Base-by-base conservation (phyloP, 2,888 invertebrate species). In the Drosophila subquinaria region DNA sequence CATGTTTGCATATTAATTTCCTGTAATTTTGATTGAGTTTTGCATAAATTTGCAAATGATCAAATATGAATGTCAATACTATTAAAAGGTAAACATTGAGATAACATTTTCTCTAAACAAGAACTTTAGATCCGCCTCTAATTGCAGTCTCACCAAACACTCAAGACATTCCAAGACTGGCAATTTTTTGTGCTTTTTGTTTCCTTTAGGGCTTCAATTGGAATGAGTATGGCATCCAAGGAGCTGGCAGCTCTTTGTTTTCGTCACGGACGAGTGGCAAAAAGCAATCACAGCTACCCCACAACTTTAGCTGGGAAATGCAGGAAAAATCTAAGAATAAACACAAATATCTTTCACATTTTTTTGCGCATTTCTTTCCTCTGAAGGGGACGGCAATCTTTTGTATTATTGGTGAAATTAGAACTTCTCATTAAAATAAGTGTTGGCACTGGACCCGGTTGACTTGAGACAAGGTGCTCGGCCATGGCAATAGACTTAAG, bases 361-460 rank as follows among this genome's bases (percentile, higher is more conserved):
- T 83, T 84, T 79, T 72, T 81, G 78, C 73, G 71, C 77, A 80
- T 84, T 81, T 76, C 69, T 42, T 60, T 59, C 53, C 53, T 13
- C 27, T n/a, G 30, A 30, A 30, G 8, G 64, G 40, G 35, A 45
- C 23, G 56, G 43, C 35, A 27, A 63, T 66, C 81, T 76, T 82
- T 89, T 88, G 86, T 88, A 69, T 79, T 77, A 87, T 87, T 90
- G 90, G 90, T 77, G 88, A 89, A 87, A 89, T 87, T 87, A 88
- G 90, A 87, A 87, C 88, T 87, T 87, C 87, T 87, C 87, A 87
- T 87, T 87, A 87, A 87, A 87, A 87, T 87, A 87, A 87, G 87
- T 87, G 87, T 87, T 88, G 87, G 64, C 62, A 65, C 77, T 71
- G 87, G 76, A 81, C 79, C 69, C 87, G 82, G 66, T 89, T 89